Base-by-base conservation (phyloP, 1,140 invertebrate genomes). In the Anoplolepis gracilipes region DNA sequence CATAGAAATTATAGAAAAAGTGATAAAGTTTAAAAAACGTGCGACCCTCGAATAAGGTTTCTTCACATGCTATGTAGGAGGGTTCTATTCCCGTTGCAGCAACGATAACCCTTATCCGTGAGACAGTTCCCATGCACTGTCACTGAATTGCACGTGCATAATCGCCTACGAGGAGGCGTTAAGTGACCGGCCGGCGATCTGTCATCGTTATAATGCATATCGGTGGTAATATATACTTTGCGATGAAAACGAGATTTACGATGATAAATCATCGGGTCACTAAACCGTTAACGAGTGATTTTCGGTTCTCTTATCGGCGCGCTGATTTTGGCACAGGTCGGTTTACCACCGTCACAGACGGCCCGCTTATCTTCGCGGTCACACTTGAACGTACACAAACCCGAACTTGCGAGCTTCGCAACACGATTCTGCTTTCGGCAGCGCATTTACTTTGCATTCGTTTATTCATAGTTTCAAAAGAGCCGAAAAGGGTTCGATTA, bases 281-380 rank as follows among this genome's bases (percentile, higher is more conserved):
- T 82, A 82, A 49, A 82, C 72, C 67, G 49, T 49, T 42, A 79
- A 79, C 78, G 67, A 73, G 36, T 36, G 25, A 46, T 28, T 82
- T 59, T 82, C 59, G 49, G 46, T 55, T 57, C 84, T 67, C 73
- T 78, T 85, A 85, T 79, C 84, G 33, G 42, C 49, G 75, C 79
- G n/a, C n/a, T n/a, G n/a, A n/a, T n/a, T 79, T 85, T 82, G 53
- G 77, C 84, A 85, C 65, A 82, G 77, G 77, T 82, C 84, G 65
- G 55, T 82, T 77, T 77, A 85, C 65, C 55, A 36, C 1, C 53
- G 11, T 42, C 73, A 25, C 30, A 53, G 33, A 70, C 25, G 13
- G 39, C 30, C 36, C 42, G 19, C 84, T 85, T 85, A 85, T 85
- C 84, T 46, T 55, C 65, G 62, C n/a, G 65, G 76, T 82, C 59